phyloP scores from a whole-genome alignment of 1,140 invertebrate genomes.

The Calliopsis andreniformis region DNA sequence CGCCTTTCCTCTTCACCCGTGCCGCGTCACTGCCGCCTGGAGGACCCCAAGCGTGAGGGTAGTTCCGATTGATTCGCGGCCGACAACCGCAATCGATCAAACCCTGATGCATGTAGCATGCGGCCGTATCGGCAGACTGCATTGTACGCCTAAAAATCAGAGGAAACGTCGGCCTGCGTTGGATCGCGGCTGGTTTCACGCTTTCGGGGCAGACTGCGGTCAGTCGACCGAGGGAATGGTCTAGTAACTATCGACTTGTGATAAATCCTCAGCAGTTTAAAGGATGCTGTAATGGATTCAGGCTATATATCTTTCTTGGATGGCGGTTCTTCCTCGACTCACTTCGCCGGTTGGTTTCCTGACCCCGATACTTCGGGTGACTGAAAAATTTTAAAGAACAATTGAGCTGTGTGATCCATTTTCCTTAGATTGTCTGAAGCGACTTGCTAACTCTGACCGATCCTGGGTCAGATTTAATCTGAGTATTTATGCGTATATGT shows the following conservation, averaged over 20 bases:
- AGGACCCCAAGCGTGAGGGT: background rate
- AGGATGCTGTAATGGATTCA: conserved; percentile 58
- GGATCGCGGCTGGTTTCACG: background rate
- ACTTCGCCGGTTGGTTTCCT: conserved; percentile 27
- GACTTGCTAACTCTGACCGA: no score
- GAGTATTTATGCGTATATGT: no score
- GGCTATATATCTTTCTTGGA: conserved; percentile 41
- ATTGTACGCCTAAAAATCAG: background rate
- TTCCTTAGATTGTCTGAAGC: no score
- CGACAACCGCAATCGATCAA: conserved; percentile 38
- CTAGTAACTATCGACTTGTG: conserved; percentile 39
- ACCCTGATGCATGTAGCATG: conserved; percentile 5
- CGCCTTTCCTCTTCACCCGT: background rate
- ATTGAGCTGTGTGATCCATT: no score
- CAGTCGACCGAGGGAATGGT: conserved; percentile 25
- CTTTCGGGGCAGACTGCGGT: background rate
- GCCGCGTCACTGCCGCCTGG: background rate
- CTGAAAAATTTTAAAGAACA: conserved; percentile 42
- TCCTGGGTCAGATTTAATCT: no score
- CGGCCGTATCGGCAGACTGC: background rate
- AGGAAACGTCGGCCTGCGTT: background rate
- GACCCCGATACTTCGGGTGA: conserved; percentile 30
- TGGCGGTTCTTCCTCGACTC: background rate
- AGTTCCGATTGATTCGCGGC: conserved; percentile 26
- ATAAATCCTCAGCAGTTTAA: conserved; percentile 59